phyloP scores from a whole-genome alignment of 2,113 vertebrate species.

The Delphinus delphis region DNA sequence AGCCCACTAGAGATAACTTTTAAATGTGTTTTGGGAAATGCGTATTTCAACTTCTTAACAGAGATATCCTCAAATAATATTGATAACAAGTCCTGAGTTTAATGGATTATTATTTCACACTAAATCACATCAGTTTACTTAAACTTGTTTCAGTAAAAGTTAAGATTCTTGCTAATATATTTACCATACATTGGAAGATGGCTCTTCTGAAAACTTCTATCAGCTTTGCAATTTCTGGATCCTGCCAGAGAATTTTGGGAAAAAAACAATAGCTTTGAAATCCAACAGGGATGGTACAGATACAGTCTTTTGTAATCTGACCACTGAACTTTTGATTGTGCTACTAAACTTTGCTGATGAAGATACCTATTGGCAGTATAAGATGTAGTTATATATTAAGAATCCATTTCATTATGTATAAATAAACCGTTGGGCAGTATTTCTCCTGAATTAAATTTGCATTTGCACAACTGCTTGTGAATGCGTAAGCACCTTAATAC shows the following conservation, averaged over 20 bases:
- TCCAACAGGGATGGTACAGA: not conserved
- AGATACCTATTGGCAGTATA: not conserved
- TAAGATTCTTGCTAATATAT: not conserved
- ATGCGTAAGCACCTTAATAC: not conserved
- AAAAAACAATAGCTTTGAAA: not conserved
- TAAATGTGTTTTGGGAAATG: not conserved
- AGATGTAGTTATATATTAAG: conserved; percentile 9
- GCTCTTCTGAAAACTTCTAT: not conserved
- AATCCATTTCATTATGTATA: not conserved
- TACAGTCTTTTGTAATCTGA: not conserved
- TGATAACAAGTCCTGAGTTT: not conserved
- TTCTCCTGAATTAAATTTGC: conserved; percentile 30
- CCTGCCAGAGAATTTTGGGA: not conserved
- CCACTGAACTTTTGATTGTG: not conserved
- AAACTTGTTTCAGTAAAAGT: not conserved
- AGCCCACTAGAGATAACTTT: not conserved
- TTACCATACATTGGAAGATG: not conserved
- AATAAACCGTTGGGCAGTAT: not conserved
- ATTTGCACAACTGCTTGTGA: not conserved
- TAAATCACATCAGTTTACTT: not conserved
- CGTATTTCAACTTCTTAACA: not conserved
- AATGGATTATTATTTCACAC: not conserved
- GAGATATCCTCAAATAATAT: not conserved
- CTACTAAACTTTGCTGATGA: not conserved
- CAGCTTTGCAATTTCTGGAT: not conserved